Evolutionary conservation across 2,888 invertebrate genomes (phyloP).

Genomic region (Fissipunctia ypsillon): DNA sequence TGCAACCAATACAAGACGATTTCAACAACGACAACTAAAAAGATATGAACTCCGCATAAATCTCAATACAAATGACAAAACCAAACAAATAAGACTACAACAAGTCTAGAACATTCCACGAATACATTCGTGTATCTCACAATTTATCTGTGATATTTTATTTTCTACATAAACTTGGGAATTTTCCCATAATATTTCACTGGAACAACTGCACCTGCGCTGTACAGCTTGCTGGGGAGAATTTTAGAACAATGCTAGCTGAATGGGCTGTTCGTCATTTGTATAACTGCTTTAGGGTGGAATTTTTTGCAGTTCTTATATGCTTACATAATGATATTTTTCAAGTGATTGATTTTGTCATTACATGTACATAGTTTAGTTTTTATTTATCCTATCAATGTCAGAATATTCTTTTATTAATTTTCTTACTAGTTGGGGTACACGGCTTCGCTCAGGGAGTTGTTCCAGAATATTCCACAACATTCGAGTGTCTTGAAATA

Average conservation of each 20-base stretch:
- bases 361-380: no score
- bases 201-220: constrained; percentile 72
- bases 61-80: constrained; percentile 56
- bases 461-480: no score
- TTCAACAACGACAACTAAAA: background rate
- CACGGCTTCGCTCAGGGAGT: no score
- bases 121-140: constrained; percentile 54
- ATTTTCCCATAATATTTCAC: constrained; percentile 76
- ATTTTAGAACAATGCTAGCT: constrained; percentile 60
- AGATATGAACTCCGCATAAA: constrained; percentile 33
- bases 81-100: constrained; percentile 49
- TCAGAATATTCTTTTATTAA: no score
- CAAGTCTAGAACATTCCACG: constrained; percentile 45
- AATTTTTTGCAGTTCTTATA: constrained; percentile 11
- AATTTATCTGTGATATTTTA: constrained; percentile 68
- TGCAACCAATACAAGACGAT: background rate
- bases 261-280: constrained; percentile 49
- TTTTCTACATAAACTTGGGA: constrained; percentile 71
- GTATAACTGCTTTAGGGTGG: background rate
- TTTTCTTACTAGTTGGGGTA: no score
- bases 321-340: no score
- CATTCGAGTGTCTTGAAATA: no score
- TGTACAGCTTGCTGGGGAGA: constrained; percentile 57
- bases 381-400: no score
- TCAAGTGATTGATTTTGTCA: no score